Conservation (phyloP, 2,113 vertebrate species). For the Hiodon alosoides region DNA sequence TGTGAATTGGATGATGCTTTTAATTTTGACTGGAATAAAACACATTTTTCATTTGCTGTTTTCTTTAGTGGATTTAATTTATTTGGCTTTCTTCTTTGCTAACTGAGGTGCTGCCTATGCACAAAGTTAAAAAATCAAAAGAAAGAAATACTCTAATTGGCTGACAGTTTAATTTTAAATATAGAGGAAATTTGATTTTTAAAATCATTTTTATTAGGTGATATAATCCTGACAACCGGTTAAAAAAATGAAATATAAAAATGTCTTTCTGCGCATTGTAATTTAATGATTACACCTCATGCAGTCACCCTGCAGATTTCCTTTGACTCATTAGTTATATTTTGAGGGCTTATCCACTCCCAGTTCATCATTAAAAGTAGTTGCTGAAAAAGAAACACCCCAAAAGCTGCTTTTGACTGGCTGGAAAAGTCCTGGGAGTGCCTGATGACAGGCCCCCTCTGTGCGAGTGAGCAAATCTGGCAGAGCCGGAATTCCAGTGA, state of each 20-base stretch:
- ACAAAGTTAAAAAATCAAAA: too few species aligned
- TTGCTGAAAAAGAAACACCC: neutral
- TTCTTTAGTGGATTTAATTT: too few species aligned
- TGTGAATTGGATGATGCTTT: too few species aligned
- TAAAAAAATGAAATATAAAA: neutral
- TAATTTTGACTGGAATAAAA: too few species aligned
- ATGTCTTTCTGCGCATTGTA: neutral
- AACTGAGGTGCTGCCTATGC: too few species aligned
- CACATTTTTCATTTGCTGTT: too few species aligned
- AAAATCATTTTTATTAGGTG: neutral
- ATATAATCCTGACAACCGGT: too few species aligned
- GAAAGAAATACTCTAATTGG: too few species aligned
- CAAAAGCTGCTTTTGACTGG: too few species aligned
- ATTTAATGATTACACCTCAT: neutral
- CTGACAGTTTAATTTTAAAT: too few species aligned
- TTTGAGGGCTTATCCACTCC: neutral
- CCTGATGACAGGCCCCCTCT: neutral
- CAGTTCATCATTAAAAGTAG: neutral
- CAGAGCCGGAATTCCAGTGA: neutral
- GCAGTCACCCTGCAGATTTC: neutral
- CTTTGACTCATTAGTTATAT: neutral
- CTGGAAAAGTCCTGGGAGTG: too few species aligned
- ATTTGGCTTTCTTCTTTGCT: too few species aligned
- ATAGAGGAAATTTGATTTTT: neutral
- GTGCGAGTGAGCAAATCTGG: constrained; percentile 15